A percentile compares a stretch with the other conserved stretches of the same genome.
Evolutionary conservation across 2,888 invertebrate species (phyloP).

Genomic region (Pristionchus fissidentatus): DNA sequence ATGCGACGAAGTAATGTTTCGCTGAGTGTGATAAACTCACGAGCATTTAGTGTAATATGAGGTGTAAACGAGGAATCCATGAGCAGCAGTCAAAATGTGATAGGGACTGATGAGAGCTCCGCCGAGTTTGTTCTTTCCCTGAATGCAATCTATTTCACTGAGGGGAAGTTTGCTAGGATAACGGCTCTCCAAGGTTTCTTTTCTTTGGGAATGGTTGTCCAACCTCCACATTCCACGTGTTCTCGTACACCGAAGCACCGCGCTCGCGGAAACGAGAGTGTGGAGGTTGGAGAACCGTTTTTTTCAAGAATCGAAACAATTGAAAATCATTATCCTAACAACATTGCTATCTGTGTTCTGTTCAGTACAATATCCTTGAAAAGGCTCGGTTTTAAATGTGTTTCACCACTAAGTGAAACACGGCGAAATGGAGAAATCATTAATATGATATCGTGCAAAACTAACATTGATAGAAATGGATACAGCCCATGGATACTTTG

Average conservation of each 20-base stretch:
- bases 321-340: no score
- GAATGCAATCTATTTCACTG: not conserved
- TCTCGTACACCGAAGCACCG: no score
- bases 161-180: no score
- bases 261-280: no score
- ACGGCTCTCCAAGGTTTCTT: no score
- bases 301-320: no score
- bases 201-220: no score
- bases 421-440: not conserved
- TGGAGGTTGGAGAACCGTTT: no score
- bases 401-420: no score
- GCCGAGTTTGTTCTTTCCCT: constrained; percentile 66
- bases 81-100: constrained; percentile 73
- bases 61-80: constrained; percentile 66
- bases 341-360: not conserved
- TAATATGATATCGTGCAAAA: not conserved
- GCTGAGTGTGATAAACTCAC: not conserved
- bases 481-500: constrained; percentile 26
- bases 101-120: constrained; percentile 72
- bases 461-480: constrained; percentile 24
- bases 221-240: no score
- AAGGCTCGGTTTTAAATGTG: no score
- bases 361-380: not conserved
- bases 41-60: constrained; percentile 35
- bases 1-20: no score